phyloP scores from a whole-genome alignment of 30 jellyfish, hydroid and myxozoan species.

The Sanderia malayensis region DNA sequence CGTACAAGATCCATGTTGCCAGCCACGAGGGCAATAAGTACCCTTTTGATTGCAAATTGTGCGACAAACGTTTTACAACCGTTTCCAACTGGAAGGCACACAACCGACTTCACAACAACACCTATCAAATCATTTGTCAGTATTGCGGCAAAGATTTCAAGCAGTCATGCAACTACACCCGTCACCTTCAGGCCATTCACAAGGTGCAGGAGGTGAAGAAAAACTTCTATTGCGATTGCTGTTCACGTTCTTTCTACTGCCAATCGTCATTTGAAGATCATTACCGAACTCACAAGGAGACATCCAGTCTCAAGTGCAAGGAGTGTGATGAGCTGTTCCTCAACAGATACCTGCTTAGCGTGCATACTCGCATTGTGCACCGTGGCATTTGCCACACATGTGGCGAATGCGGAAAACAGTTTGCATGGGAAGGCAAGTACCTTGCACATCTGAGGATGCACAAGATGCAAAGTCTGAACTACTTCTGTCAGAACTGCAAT shows the following conservation, averaged over 20 bases:
- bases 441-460: background rate
- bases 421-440: background rate
- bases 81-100: background rate
- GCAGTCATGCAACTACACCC: slow-evolving; percentile 4
- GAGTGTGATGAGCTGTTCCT: background rate
- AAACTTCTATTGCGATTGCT: slow-evolving; percentile 7
- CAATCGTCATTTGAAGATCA: background rate
- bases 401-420: background rate
- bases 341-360: background rate
- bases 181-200: background rate
- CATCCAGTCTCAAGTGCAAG: background rate
- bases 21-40: slow-evolving; percentile 7
- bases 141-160: slow-evolving; percentile 16
- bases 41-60: slow-evolving; percentile 16
- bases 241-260: slow-evolving; percentile 1
- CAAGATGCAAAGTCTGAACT: background rate
- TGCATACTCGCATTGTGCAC: background rate
- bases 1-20: slow-evolving; percentile 17
- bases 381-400: slow-evolving; percentile 7
- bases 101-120: slow-evolving; percentile 5
- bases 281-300: background rate
- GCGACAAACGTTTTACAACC: background rate
- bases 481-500: background rate
- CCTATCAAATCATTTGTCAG: background rate
- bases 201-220: background rate